Percentiles rank a stretch among this genome's conserved stretches.
Evolutionary conservation across 2,888 invertebrate genomes (phyloP).

Genomic region (Drosophila flavopinicola): DNA sequence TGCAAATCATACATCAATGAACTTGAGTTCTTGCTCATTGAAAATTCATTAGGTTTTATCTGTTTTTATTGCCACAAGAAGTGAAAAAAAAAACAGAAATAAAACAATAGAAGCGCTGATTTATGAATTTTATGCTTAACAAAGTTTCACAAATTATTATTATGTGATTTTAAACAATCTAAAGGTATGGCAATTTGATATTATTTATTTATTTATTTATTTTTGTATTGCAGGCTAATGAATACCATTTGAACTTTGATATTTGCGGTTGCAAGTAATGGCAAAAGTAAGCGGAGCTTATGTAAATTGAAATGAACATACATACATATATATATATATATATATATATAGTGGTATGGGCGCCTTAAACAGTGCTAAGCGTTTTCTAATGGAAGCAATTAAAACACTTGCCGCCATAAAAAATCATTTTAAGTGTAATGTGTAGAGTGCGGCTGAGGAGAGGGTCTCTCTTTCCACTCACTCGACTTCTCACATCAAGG

Average conservation of each 20-base stretch:
- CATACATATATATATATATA: conserved; percentile 29
- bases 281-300: conserved; percentile 23
- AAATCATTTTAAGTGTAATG: conserved; percentile 32
- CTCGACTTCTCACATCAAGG: conserved; percentile 57
- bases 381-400: conserved; percentile 74
- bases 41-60: conserved; percentile 77
- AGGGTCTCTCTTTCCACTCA: conserved; percentile 2
- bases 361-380: conserved; percentile 54
- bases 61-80: conserved; percentile 53
- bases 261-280: conserved; percentile 13
- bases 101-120: conserved; percentile 66
- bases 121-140: conserved; percentile 65
- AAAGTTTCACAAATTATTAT: conserved; percentile 35
- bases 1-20: conserved; percentile 60
- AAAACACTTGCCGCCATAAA: conserved; percentile 48
- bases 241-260: conserved; percentile 26
- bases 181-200: conserved; percentile 24
- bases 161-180: conserved; percentile 40
- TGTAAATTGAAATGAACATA: conserved; percentile 24
- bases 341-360: conserved; percentile 38
- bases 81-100: conserved; percentile 4
- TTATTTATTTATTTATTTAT: conserved; percentile 4
- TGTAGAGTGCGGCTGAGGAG: conserved; percentile 8
- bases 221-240: conserved; percentile 1
- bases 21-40: conserved; percentile 73